phyloP scores from a whole-genome alignment of 2,113 vertebrate species.

The Chlorocebus sabaeus region DNA sequence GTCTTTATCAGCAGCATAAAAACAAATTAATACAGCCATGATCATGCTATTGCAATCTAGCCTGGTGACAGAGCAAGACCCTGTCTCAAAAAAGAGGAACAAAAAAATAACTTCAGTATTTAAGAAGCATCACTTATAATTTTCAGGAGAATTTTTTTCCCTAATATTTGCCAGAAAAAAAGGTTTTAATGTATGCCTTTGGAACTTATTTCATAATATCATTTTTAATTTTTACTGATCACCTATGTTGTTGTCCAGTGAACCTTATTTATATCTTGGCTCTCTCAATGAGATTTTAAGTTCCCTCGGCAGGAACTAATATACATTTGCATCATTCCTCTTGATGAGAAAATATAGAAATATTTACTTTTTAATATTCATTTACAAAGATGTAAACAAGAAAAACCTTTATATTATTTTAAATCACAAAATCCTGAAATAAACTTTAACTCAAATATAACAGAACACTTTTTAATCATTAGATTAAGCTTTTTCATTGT shows the following conservation, averaged over 20 bases:
- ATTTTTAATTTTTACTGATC: slow-evolving; percentile 12
- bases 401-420: slow-evolving; percentile 13
- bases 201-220: not conserved
- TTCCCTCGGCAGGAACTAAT: not conserved
- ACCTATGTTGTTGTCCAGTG: not conserved
- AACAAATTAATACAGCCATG: no score
- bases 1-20: no score
- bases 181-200: not conserved
- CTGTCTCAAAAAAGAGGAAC: no score
- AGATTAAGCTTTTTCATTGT: slow-evolving; percentile 47
- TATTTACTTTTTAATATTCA: slow-evolving; percentile 7
- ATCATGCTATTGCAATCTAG: no score
- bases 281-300: not conserved
- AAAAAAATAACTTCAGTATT: not conserved
- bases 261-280: not conserved
- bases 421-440: slow-evolving; percentile 33
- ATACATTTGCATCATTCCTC: not conserved
- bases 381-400: slow-evolving; percentile 9
- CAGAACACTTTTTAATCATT: slow-evolving; percentile 45
- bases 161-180: not conserved
- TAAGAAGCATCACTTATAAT: not conserved
- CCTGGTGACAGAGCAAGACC: no score
- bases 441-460: slow-evolving; percentile 8
- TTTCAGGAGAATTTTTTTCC: not conserved
- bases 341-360: not conserved